These are phyloP conservation scores for Sciaenops ocellatus DNA, from an alignment of 2,797 vertebrate genomes.

Conservation along the genomic window DNA sequence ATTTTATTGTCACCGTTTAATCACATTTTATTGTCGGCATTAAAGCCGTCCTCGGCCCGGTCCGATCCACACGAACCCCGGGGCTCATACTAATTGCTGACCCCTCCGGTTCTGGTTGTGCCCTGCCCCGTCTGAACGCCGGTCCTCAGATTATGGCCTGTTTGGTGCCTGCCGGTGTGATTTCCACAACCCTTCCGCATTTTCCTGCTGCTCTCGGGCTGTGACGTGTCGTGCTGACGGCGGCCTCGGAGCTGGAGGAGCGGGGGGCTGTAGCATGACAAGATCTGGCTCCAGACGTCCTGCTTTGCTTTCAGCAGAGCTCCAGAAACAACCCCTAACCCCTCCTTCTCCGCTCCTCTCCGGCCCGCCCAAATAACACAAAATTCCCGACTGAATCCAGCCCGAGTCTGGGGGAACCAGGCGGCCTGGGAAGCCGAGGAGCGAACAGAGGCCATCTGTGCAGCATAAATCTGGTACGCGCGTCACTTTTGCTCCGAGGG, in stretches of 20 bases:
- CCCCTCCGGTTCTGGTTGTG: no score
- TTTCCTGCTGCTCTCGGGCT: slow-evolving; percentile 94
- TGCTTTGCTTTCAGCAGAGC: slow-evolving; percentile 83
- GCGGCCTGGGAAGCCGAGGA: slow-evolving; percentile 84
- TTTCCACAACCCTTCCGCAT: slow-evolving; percentile 91
- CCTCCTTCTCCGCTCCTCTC: slow-evolving; percentile 91
- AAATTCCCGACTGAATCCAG: slow-evolving; percentile 88
- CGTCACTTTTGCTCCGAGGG: slow-evolving; percentile 33
- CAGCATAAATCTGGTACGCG: slow-evolving; percentile 82
- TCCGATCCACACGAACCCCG: not conserved
- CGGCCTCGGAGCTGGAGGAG: slow-evolving; percentile 92
- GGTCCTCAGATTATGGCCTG: slow-evolving; percentile 75
- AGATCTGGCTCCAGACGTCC: slow-evolving; percentile 83
- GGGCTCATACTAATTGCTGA: slow-evolving; percentile 25
- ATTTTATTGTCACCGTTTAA: slow-evolving; percentile 27
- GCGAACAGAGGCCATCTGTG: slow-evolving; percentile 85
- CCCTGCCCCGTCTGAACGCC: slow-evolving; percentile 5
- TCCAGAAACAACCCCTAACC: slow-evolving; percentile 89
- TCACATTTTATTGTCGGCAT: slow-evolving; percentile 9
- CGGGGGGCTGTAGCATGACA: slow-evolving; percentile 90
- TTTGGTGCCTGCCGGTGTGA: slow-evolving; percentile 72
- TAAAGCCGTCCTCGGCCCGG: no score
- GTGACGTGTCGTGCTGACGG: slow-evolving; percentile 98
- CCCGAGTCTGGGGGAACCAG: slow-evolving; percentile 87
- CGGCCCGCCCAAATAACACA: slow-evolving; percentile 90